Evolutionary conservation across 2,113 vertebrate genomes (phyloP), one percentile per base, ranked within the genome.

Genomic region (Fukomys damarensis): DNA sequence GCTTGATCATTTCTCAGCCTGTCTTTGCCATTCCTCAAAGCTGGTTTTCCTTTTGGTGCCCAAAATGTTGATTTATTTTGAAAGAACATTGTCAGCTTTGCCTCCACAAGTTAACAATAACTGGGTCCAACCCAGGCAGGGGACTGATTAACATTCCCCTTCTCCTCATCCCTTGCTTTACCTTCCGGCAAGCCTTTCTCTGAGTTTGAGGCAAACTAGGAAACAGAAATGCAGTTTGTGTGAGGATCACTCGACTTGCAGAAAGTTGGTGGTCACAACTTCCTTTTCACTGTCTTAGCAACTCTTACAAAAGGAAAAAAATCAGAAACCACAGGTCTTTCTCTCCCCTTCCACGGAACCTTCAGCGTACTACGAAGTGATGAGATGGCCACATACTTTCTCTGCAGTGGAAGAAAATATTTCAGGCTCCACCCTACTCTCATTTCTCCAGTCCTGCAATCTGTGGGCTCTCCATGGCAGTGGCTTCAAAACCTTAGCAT

Each of bases 1-100:
- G 93, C 77, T 96, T 97, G 91, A 97, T 96, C 91, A 95, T 95
- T 93, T 81, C 90, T 92, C 84, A 77, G 70, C 59, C 94, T 93
- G 58, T 95, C 89, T 92, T 77, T 96, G 80, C 76, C 30, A 92
- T 83, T 79, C 74, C 81, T 97, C 89, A 92, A 82, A 81, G 92
- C 80, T 49, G 43, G 52, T 79, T 95, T 97, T 81, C 66, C n/a
- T 92, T 90, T 79, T 86, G 49, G 76, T 93, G 89, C 43, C 82
- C 28, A 1, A 96, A 95, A 96, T 96, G 83, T 92, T 88, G 95
- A 94, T 93, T 72, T 95, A 68, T 74, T 96, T 82, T 85, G 86
- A 93, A 96, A 97, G 76, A 94, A 41, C 86, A 87, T n/a, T 46
- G 72, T 81, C 56, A 24, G 32, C 11, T 5, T 4, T 11, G 43